Percentiles rank a stretch among this genome's conserved stretches.
phyloP scores from a whole-genome alignment of 1,140 invertebrate genomes.

The Lepidurus apus region DNA sequence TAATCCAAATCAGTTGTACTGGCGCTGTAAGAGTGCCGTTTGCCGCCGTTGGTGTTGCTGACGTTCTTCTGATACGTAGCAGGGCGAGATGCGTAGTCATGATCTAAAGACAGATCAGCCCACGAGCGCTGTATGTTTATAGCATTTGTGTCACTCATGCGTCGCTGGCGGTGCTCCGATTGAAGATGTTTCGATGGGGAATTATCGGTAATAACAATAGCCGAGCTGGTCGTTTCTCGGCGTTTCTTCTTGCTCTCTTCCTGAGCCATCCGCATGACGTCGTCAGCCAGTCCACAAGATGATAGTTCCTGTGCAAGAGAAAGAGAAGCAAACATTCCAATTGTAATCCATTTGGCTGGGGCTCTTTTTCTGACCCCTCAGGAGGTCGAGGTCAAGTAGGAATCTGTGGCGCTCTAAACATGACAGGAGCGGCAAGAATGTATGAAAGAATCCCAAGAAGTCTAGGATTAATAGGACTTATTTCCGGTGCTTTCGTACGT shows the following conservation, averaged over 20 bases:
- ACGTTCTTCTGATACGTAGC: background rate
- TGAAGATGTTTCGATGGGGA: background rate
- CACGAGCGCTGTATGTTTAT: background rate
- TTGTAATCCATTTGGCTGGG: background rate
- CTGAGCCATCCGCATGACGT: conserved; percentile 32
- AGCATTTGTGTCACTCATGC: background rate
- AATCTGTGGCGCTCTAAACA: too few species aligned
- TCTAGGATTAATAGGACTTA: too few species aligned
- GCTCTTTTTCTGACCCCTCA: background rate
- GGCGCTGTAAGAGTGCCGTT: background rate
- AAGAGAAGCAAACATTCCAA: background rate
- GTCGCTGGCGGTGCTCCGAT: background rate
- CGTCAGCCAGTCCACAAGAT: conserved; percentile 33
- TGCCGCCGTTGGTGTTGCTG: background rate
- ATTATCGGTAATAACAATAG: background rate
- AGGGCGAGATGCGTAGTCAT: background rate
- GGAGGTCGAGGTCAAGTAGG: background rate
- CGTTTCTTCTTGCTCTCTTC: conserved; percentile 27
- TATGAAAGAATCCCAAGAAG: too few species aligned
- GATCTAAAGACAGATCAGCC: background rate
- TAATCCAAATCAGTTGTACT: background rate
- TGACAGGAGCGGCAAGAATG: too few species aligned
- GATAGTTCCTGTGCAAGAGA: conserved; percentile 31
- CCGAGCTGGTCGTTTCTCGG: background rate
- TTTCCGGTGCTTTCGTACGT: too few species aligned